Evolutionary conservation across 2,888 invertebrate genomes (phyloP).

Genomic region (Eumerus sabulonum): DNA sequence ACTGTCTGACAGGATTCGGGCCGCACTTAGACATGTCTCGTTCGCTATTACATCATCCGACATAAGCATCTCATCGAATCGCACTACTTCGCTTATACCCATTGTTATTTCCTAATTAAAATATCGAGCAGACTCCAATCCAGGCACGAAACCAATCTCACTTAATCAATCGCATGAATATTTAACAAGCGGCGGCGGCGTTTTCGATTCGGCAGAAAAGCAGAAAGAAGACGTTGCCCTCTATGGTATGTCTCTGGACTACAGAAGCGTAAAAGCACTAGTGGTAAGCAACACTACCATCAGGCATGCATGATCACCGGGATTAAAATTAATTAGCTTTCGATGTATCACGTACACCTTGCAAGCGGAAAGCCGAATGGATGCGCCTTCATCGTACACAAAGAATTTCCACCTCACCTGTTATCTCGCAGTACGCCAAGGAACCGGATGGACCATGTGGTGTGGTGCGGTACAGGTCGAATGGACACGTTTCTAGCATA

Average conservation of each 20-base stretch:
- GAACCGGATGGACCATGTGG: too few species aligned
- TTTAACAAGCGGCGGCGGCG: conserved; percentile 48
- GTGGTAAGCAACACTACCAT: conserved; percentile 6
- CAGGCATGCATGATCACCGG: conserved; percentile 57
- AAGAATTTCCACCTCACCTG: conserved; percentile 45
- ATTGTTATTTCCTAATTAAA: conserved; percentile 56
- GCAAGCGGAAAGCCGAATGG: conserved; percentile 25
- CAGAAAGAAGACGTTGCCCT: conserved; percentile 13
- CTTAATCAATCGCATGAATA: conserved; percentile 65
- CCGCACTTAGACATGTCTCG: too few species aligned
- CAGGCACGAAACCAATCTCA: conserved; percentile 60
- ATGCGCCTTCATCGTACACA: conserved; percentile 26
- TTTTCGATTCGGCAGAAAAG: conserved; percentile 45
- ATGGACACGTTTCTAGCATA: conserved; percentile 64
- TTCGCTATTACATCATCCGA: too few species aligned
- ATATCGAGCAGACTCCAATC: conserved; percentile 42
- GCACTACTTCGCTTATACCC: neutral
- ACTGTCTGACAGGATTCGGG: too few species aligned
- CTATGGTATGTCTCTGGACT: neutral
- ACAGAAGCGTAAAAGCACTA: too few species aligned
- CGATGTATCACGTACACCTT: conserved; percentile 68
- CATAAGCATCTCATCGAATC: too few species aligned
- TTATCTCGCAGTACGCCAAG: neutral
- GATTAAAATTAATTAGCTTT: conserved; percentile 71
- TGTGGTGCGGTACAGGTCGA: conserved; percentile 5